Percentiles rank a stretch among this genome's conserved stretches.
phyloP scores from a whole-genome alignment of 2,113 vertebrate species.

The Podocnemis expansa region DNA sequence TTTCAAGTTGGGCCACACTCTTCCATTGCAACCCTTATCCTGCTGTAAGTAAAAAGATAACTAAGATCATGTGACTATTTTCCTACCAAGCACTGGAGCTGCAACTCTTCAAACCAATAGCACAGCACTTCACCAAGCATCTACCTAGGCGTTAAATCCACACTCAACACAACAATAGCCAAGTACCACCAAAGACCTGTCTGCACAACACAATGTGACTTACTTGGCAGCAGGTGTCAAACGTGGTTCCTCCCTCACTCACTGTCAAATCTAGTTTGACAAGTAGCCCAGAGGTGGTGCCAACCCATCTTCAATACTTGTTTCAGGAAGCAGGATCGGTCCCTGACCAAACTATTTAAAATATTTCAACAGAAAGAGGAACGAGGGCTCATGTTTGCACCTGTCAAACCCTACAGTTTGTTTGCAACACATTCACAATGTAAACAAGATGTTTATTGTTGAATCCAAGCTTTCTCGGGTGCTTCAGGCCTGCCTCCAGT shows the following conservation, averaged over 20 bases:
- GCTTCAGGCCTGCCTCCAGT: slow-evolving; percentile 52
- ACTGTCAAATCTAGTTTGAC: neutral
- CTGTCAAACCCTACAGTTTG: slow-evolving; percentile 32
- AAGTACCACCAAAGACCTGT: neutral
- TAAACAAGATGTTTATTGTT: slow-evolving; percentile 56
- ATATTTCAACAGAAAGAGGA: neutral
- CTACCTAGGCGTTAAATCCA: neutral
- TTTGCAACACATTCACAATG: slow-evolving; percentile 45
- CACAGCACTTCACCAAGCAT: neutral
- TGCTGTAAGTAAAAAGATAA: neutral
- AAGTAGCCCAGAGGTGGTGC: neutral
- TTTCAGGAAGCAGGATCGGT: neutral
- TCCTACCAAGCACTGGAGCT: neutral
- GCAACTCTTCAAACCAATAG: neutral
- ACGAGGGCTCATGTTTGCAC: slow-evolving; percentile 7
- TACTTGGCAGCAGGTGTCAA: neutral
- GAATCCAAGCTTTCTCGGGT: slow-evolving; percentile 48
- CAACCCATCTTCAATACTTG: neutral
- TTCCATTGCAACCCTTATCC: neutral
- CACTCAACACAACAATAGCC: neutral
- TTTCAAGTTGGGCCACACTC: rapidly evolving
- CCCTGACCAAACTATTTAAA: neutral
- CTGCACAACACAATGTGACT: neutral
- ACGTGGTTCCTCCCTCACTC: neutral
- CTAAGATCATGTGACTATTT: neutral